Evolutionary conservation across 2,888 invertebrate genomes (phyloP).

Genomic region (Drosophila kokeensis): DNA sequence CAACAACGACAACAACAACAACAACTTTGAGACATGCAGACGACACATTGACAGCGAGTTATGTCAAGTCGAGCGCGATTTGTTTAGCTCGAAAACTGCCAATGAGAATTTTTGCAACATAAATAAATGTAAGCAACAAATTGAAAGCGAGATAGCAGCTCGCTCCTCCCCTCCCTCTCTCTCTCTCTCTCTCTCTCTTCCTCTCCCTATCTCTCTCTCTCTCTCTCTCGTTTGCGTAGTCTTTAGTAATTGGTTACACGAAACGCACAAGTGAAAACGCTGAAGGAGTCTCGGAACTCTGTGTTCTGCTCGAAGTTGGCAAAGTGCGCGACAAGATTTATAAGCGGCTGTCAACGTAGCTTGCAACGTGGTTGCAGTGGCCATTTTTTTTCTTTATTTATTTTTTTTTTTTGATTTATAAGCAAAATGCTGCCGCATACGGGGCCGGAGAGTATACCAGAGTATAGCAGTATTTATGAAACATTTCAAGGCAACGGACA

Average conservation of each 20-base stretch:
- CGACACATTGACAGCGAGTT: slow-evolving; percentile 80
- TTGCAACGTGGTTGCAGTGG: slow-evolving; percentile 28
- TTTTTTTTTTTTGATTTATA: slow-evolving; percentile 72
- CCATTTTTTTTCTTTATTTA: slow-evolving; percentile 38
- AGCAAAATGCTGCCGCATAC: slow-evolving; percentile 79
- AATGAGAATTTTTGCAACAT: slow-evolving; percentile 74
- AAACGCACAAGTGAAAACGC: slow-evolving; percentile 70
- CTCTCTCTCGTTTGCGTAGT: slow-evolving; percentile 31
- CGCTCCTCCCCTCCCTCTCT: neutral
- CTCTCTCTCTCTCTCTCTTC: neutral
- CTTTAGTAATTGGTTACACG: slow-evolving; percentile 78
- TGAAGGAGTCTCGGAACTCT: slow-evolving; percentile 6
- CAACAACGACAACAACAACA: slow-evolving; percentile 40
- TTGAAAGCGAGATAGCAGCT: slow-evolving; percentile 66
- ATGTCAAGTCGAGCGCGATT: slow-evolving; percentile 79
- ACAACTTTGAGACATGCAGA: slow-evolving; percentile 75
- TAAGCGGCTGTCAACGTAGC: slow-evolving; percentile 80
- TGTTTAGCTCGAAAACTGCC: slow-evolving; percentile 71
- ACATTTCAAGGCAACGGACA: slow-evolving; percentile 80
- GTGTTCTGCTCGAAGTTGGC: slow-evolving; percentile 10
- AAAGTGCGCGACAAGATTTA: slow-evolving; percentile 81
- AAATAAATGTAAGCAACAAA: slow-evolving; percentile 73
- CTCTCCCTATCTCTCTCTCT: neutral
- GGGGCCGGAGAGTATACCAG: slow-evolving; percentile 16
- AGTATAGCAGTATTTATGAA: slow-evolving; percentile 73